Conservation (phyloP, 2,113 vertebrate species). For the Ophiodon elongatus region DNA sequence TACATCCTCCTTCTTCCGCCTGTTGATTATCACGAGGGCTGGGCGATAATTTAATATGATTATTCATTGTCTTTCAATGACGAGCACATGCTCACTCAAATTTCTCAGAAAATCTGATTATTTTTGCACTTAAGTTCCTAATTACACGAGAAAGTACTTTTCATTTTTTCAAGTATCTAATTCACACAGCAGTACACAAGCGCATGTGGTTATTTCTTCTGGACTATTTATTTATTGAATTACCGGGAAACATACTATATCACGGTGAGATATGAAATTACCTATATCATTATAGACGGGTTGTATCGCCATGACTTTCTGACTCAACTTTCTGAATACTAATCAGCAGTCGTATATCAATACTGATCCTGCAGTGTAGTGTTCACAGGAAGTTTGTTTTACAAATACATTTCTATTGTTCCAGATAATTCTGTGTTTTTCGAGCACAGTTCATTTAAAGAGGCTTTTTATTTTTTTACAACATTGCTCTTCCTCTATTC, state of each 20-base stretch:
- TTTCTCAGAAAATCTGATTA: not conserved
- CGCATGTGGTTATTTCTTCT: not conserved
- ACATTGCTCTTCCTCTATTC: conserved; percentile 17
- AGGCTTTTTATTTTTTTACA: not conserved
- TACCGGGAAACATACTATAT: not conserved
- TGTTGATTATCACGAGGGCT: not conserved
- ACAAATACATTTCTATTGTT: not conserved
- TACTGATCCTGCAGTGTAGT: not conserved
- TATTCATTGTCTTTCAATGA: not conserved
- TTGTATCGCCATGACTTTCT: not conserved
- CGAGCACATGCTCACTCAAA: not conserved
- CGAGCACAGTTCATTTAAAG: not conserved
- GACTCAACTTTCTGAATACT: not conserved
- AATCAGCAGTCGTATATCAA: not conserved
- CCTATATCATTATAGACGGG: not conserved
- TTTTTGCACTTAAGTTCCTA: not conserved
- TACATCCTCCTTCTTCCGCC: not conserved
- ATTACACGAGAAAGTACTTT: not conserved
- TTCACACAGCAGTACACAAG: not conserved
- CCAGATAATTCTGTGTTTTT: not conserved
- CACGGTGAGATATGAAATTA: not conserved
- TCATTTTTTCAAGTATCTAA: not conserved
- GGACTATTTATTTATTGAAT: not conserved
- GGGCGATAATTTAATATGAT: not conserved
- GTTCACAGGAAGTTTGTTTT: not conserved